A percentile compares a stretch with the other conserved stretches of the same genome.
Conservation (phyloP, 37 sponge, comb jelly and placozoan species). For the Ephydatia muelleri region DNA sequence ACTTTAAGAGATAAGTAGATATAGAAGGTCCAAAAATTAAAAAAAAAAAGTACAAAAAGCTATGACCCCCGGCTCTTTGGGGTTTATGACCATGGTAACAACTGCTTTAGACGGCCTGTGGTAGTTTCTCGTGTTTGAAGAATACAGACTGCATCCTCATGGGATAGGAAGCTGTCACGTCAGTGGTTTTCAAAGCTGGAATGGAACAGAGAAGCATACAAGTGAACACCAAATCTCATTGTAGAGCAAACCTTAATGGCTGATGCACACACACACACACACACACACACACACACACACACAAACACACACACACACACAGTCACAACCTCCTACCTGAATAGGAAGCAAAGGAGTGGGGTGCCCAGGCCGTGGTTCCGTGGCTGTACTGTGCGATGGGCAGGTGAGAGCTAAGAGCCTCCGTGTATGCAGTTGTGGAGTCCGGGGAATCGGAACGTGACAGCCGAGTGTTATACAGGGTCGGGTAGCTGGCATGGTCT, state of each 20-base stretch:
- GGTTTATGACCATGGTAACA: not conserved
- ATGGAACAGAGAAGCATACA: not conserved
- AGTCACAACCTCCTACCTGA: not conserved
- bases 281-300: no score
- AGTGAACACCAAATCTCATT: not conserved
- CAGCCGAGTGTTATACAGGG: not conserved
- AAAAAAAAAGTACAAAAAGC: no score
- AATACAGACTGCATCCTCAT: not conserved
- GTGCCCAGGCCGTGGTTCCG: not conserved
- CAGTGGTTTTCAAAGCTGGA: not conserved
- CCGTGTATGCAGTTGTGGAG: not conserved
- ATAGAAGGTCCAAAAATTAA: not conserved
- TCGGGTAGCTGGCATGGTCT: not conserved
- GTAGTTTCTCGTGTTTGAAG: not conserved
- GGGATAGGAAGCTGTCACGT: not conserved
- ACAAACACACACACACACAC: no score
- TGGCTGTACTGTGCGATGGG: not conserved
- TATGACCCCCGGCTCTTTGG: not conserved
- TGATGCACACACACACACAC: no score
- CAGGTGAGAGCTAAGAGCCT: not conserved
- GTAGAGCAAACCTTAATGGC: no score
- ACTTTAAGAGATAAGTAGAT: not conserved
- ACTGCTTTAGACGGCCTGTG: not conserved
- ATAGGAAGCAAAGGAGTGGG: not conserved
- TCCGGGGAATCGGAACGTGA: not conserved